These are phyloP conservation scores for Archips crataeganus DNA, from an alignment of 2,888 invertebrate species.

Conservation along the genomic window DNA sequence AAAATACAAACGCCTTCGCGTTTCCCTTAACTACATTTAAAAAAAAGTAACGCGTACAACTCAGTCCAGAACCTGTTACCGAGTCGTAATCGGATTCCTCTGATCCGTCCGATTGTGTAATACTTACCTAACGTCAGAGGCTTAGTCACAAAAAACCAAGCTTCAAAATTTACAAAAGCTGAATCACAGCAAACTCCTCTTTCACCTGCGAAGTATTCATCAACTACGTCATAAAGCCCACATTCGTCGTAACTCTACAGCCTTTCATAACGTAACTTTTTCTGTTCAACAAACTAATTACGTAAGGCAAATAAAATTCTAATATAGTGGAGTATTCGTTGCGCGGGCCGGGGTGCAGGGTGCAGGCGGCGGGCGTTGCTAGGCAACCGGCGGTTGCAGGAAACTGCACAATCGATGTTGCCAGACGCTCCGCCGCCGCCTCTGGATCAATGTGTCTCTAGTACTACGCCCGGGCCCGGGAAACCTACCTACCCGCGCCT, in stretches of 20 bases:
- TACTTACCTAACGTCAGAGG: neutral
- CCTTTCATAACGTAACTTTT: constrained; percentile 40
- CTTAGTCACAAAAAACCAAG: neutral
- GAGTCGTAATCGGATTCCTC: neutral
- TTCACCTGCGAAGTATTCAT: constrained; percentile 12
- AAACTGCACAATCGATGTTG: constrained; percentile 85
- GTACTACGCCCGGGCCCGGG: constrained; percentile 83
- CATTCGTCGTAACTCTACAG: constrained; percentile 23
- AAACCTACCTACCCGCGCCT: constrained; percentile 64
- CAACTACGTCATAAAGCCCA: constrained; percentile 3
- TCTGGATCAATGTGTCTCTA: constrained; percentile 86
- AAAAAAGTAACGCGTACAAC: neutral
- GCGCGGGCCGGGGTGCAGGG: constrained; percentile 61
- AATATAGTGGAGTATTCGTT: constrained; percentile 65
- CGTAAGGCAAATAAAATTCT: constrained; percentile 57
- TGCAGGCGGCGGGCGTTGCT: constrained; percentile 76
- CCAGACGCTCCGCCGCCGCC: constrained; percentile 74
- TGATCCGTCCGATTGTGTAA: neutral
- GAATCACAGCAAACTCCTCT: neutral
- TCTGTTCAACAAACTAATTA: constrained; percentile 44
- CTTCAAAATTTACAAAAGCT: constrained; percentile 1
- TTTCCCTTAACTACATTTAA: constrained; percentile 1
- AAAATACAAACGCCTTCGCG: neutral
- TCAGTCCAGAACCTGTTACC: neutral
- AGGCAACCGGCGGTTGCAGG: constrained; percentile 80